phyloP scores from a whole-genome alignment of 2,888 invertebrate genomes.

The Thyatira batis region DNA sequence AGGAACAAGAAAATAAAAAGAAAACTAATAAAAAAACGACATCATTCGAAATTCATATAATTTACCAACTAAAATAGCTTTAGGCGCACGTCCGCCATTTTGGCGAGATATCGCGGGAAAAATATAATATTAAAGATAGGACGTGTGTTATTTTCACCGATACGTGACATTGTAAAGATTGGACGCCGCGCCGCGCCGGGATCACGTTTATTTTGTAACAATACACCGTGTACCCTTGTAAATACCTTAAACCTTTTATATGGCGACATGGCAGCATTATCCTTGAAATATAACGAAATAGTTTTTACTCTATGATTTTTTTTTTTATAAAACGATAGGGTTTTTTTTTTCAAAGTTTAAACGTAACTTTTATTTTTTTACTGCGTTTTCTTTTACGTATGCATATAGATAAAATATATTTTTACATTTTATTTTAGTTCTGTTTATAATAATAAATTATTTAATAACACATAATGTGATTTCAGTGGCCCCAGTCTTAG shows the following conservation, averaged over 20 bases:
- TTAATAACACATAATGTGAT: too few species aligned
- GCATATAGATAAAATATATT: too few species aligned
- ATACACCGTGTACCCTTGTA: not conserved
- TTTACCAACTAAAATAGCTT: not conserved
- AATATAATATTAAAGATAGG: conserved; percentile 16
- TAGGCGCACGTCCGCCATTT: not conserved
- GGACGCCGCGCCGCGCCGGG: not conserved
- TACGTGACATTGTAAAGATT: conserved; percentile 12
- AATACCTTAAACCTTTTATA: not conserved
- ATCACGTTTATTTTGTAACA: conserved; percentile 2
- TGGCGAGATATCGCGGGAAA: conserved; percentile 10
- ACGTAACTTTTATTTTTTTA: too few species aligned
- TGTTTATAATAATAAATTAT: too few species aligned
- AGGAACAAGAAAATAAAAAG: too few species aligned
- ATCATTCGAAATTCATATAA: too few species aligned
- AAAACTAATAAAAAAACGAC: too few species aligned
- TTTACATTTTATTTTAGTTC: too few species aligned
- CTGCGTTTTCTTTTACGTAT: too few species aligned
- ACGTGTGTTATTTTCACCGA: conserved; percentile 19
- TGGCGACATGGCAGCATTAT: not conserved
- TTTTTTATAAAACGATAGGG: too few species aligned
- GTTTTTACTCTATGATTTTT: not conserved
- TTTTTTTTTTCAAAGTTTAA: too few species aligned
- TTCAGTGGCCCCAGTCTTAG: too few species aligned
- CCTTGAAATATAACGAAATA: not conserved